These are phyloP conservation scores for Sialis lutaria DNA, from an alignment of 2,888 invertebrate species.

Conservation along the genomic window DNA sequence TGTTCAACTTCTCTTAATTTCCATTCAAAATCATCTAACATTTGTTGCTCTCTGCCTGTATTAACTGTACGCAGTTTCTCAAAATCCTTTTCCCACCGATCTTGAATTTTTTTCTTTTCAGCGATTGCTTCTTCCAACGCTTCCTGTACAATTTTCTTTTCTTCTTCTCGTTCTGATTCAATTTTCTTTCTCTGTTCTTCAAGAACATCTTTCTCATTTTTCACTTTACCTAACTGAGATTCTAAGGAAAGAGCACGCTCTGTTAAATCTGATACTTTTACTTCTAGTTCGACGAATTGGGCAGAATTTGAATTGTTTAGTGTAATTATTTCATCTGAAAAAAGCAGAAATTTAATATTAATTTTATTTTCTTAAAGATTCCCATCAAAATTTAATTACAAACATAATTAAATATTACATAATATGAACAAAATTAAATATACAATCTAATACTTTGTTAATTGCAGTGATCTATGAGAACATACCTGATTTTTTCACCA, in stretches of 20 bases:
- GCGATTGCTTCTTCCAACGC: conserved; percentile 41
- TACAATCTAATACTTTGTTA: background rate
- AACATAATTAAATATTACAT: background rate
- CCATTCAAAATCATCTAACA: conserved; percentile 71
- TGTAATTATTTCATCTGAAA: conserved; percentile 17
- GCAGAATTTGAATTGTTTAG: conserved; percentile 20
- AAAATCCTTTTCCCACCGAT: conserved; percentile 48
- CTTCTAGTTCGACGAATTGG: conserved; percentile 27
- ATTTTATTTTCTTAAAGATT: background rate
- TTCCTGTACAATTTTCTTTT: conserved; percentile 34
- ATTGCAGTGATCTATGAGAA: background rate
- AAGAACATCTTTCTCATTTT: conserved; percentile 28
- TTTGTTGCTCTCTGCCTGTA: conserved; percentile 50
- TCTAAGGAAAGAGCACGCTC: conserved; percentile 31
- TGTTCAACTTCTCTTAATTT: conserved; percentile 61
- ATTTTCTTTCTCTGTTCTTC: conserved; percentile 22
- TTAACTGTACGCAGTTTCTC: conserved; percentile 48
- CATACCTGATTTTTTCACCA: conserved; percentile 37
- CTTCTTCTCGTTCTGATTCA: conserved; percentile 25
- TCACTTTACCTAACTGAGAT: conserved; percentile 26
- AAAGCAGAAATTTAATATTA: background rate
- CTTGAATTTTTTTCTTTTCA: conserved; percentile 36
- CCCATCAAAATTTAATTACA: background rate
- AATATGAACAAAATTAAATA: background rate
- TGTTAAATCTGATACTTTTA: conserved; percentile 27